Conservation (phyloP, 2,888 invertebrate species). For the Hololepta plana region DNA sequence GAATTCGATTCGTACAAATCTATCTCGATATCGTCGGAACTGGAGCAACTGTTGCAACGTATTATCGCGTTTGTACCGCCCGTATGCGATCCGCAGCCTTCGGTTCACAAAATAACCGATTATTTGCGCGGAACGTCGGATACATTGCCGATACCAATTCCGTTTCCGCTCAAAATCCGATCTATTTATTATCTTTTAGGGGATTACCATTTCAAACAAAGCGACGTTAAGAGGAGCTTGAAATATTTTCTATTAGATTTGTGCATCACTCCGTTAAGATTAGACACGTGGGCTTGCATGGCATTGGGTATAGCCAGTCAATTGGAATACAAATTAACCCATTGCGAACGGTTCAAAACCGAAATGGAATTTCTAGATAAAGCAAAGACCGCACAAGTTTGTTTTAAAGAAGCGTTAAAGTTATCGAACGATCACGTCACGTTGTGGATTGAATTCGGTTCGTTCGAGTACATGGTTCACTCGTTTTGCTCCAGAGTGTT, state of each 20-base stretch:
- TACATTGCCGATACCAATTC: slow-evolving; percentile 22
- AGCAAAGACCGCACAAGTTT: slow-evolving; percentile 55
- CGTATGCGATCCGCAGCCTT: slow-evolving; percentile 45
- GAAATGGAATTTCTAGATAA: slow-evolving; percentile 48
- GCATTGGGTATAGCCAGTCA: slow-evolving; percentile 62
- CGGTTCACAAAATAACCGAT: slow-evolving; percentile 41
- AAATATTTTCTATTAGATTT: slow-evolving; percentile 73
- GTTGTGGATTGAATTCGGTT: slow-evolving; percentile 83
- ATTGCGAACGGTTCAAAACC: slow-evolving; percentile 39
- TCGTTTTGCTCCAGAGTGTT: slow-evolving; percentile 76
- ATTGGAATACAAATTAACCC: slow-evolving; percentile 65
- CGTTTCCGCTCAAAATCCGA: slow-evolving; percentile 27
- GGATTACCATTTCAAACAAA: slow-evolving; percentile 83
- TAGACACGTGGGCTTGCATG: slow-evolving; percentile 88
- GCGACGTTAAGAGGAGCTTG: slow-evolving; percentile 48
- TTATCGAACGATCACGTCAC: slow-evolving; percentile 55
- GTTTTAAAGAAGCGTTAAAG: slow-evolving; percentile 64
- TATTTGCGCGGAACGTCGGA: slow-evolving; percentile 46
- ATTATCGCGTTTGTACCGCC: slow-evolving; percentile 50
- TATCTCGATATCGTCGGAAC: slow-evolving; percentile 65
- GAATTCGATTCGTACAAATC: slow-evolving; percentile 62
- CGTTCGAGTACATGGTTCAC: slow-evolving; percentile 76
- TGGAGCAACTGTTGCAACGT: slow-evolving; percentile 52
- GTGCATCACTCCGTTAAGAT: slow-evolving; percentile 55
- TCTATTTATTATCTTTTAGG: slow-evolving; percentile 81